Conservation (phyloP, 2,113 vertebrate genomes). For the Phaethon lepturus region DNA sequence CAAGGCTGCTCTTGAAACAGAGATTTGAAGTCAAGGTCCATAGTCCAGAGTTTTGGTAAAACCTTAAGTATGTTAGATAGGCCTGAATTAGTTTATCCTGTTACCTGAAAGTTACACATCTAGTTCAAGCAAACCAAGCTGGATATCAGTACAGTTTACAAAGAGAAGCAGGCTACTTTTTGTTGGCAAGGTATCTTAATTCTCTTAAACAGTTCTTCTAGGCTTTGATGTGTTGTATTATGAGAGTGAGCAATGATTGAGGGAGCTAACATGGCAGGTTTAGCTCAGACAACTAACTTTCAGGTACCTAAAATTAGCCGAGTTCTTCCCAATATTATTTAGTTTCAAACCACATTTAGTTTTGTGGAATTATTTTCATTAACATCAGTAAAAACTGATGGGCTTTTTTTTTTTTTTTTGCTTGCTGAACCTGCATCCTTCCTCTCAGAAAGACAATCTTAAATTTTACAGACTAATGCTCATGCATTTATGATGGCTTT, state of each 20-base stretch:
- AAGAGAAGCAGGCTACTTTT: background rate
- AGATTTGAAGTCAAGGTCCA: background rate
- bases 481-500: background rate
- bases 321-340: background rate
- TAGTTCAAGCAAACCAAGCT: background rate
- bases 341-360: background rate
- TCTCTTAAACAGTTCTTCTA: background rate
- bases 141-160: accelerated
- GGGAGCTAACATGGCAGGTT: background rate
- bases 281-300: background rate
- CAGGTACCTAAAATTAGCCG: background rate
- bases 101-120: background rate
- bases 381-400: background rate
- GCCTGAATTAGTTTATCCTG: background rate
- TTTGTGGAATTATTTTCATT: background rate
- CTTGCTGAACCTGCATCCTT: background rate
- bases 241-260: background rate
- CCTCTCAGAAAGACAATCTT: background rate
- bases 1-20: background rate
- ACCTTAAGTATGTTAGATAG: background rate
- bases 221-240: background rate
- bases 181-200: background rate
- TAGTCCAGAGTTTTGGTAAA: background rate
- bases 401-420: background rate
- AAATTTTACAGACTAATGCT: background rate